phyloP scores from a whole-genome alignment of 1,140 invertebrate species.

The Papilio aristodemus region DNA sequence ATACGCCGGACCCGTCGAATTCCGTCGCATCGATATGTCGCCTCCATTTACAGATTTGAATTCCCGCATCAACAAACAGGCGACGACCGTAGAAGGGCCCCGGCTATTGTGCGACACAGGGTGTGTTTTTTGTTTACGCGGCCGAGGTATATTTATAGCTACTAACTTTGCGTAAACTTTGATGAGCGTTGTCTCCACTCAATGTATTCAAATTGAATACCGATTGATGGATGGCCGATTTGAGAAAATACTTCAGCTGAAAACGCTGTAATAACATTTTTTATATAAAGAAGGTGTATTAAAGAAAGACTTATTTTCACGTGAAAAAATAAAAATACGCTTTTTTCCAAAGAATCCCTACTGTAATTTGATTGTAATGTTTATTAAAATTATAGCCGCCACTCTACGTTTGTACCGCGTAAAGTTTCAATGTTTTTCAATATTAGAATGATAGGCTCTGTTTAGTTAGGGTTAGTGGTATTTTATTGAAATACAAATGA shows the following conservation, averaged over 20 bases:
- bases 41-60: constrained; percentile 63
- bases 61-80: constrained; percentile 54
- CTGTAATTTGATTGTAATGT: no score
- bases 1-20: constrained; percentile 57
- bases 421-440: constrained; percentile 37
- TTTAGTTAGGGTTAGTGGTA: constrained; percentile 76
- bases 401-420: constrained; percentile 6
- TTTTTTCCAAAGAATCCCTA: no score
- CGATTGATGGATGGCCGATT: constrained; percentile 58
- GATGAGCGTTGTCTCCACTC: constrained; percentile 48
- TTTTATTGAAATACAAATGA: constrained; percentile 80
- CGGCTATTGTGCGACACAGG: constrained; percentile 51
- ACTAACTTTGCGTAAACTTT: constrained; percentile 60
- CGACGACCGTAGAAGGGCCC: constrained; percentile 43
- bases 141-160: constrained; percentile 48
- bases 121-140: constrained; percentile 58
- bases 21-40: constrained; percentile 57
- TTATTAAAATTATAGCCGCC: not conserved
- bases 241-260: constrained; percentile 53
- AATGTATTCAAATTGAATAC: constrained; percentile 68
- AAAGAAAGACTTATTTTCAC: no score
- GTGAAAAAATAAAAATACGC: no score
- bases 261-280: constrained; percentile 57
- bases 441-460: constrained; percentile 61
- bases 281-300: not conserved